Evolutionary conservation across 2,888 invertebrate species (phyloP).

Genomic region (Diarsia rubi): DNA sequence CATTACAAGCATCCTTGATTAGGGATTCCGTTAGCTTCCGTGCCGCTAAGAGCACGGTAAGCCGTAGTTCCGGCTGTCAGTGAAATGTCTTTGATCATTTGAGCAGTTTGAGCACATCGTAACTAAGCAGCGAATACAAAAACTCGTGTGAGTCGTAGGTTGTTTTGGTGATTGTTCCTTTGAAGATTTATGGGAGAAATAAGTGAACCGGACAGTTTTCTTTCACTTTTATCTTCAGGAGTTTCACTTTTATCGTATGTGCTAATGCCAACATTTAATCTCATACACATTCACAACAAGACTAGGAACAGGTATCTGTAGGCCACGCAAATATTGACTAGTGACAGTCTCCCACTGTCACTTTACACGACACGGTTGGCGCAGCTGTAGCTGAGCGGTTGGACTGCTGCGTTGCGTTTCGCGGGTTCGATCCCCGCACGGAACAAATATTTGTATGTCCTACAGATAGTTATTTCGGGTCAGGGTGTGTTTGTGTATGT

Average conservation of each 20-base stretch:
- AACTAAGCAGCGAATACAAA: slow-evolving; percentile 23
- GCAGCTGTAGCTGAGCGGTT: no score
- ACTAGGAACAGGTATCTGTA: no score
- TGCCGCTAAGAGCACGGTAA: slow-evolving; percentile 39
- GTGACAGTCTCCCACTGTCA: no score
- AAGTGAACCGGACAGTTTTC: background rate
- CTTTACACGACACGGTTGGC: no score
- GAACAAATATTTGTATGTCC: background rate
- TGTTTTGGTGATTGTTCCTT: slow-evolving; percentile 10
- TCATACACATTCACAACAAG: no score
- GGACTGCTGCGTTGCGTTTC: no score
- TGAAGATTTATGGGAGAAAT: background rate
- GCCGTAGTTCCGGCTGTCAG: slow-evolving; percentile 47
- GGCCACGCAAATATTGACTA: no score
- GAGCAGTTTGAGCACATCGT: slow-evolving; percentile 17
- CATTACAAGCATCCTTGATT: slow-evolving; percentile 39
- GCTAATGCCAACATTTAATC: background rate
- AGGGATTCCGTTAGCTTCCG: slow-evolving; percentile 42
- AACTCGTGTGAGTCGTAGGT: background rate
- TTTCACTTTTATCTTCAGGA: no score
- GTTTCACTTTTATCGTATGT: no score
- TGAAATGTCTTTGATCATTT: slow-evolving; percentile 46
- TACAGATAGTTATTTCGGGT: no score
- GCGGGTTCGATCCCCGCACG: no score
- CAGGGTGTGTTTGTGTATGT: no score